phyloP scores from a whole-genome alignment of 2,888 invertebrate genomes.

The Leucophenga montana region DNA sequence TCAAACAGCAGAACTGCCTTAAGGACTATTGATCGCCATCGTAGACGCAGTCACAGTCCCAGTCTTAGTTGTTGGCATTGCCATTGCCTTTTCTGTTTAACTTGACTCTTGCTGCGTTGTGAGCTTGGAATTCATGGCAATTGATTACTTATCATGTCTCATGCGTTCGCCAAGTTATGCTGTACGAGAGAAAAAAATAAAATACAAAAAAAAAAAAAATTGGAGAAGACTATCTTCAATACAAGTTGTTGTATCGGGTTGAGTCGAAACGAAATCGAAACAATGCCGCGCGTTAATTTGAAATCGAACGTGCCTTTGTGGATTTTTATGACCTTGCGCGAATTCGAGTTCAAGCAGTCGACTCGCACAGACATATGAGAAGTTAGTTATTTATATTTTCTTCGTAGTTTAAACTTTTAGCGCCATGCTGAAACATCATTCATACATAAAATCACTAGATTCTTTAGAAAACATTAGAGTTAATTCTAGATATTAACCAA shows the following conservation, averaged over 20 bases:
- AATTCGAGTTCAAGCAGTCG: no score
- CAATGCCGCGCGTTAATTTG: slow-evolving; percentile 28
- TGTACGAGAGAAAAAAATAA: slow-evolving; percentile 2
- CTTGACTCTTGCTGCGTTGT: slow-evolving; percentile 25
- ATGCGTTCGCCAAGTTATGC: slow-evolving; percentile 64
- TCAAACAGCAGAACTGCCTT: not conserved
- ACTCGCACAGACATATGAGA: no score
- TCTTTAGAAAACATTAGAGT: no score
- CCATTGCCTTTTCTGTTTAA: not conserved
- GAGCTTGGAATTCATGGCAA: slow-evolving; percentile 56
- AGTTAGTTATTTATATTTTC: not conserved
- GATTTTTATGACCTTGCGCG: no score
- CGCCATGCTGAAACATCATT: not conserved
- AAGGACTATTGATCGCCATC: slow-evolving; percentile 24
- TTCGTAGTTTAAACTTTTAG: slow-evolving; percentile 1
- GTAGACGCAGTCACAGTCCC: not conserved
- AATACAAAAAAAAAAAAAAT: not conserved
- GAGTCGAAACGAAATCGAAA: slow-evolving; percentile 12
- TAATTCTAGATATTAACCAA: no score
- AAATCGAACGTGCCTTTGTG: slow-evolving; percentile 13
- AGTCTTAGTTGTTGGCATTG: not conserved
- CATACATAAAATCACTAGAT: no score
- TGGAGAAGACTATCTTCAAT: not conserved
- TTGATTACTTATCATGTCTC: slow-evolving; percentile 71
- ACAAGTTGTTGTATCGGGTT: not conserved